A percentile compares a stretch with the other conserved stretches of the same genome.
phyloP scores from a whole-genome alignment of 1,140 invertebrate species.

The Semibalanus balanoides region DNA sequence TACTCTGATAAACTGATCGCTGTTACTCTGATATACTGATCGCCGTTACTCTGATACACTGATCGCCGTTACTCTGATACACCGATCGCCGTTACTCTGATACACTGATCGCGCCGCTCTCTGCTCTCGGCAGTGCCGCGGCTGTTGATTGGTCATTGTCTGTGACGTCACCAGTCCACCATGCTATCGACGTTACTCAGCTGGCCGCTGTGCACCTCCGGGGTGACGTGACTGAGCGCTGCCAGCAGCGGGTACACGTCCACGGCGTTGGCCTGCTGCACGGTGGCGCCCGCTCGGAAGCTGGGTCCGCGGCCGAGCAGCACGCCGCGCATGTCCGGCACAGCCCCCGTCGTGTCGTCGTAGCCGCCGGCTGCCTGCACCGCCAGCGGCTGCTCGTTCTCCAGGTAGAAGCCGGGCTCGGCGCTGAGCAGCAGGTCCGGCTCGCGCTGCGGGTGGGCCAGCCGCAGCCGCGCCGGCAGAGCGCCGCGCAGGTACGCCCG shows the following conservation, averaged over 20 bases:
- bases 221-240: neutral
- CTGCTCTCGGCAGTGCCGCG: too few species aligned
- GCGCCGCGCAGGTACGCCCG: neutral
- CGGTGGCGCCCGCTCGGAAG: neutral
- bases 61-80: too few species aligned
- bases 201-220: neutral
- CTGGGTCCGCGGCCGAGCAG: neutral
- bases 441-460: neutral
- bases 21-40: too few species aligned
- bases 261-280: neutral
- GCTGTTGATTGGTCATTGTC: too few species aligned
- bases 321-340: constrained; percentile 2
- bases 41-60: too few species aligned
- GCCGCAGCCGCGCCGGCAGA: neutral
- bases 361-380: neutral
- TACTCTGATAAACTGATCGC: too few species aligned
- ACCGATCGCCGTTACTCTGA: too few species aligned
- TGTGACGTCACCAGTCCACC: neutral
- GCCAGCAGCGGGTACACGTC: neutral
- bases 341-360: neutral
- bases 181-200: neutral
- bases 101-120: too few species aligned
- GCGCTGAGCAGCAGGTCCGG: neutral
- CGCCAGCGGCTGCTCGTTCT: neutral
- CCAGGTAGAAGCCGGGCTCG: neutral